Percentiles rank a stretch among this genome's conserved stretches.
Conservation (phyloP, 2,113 vertebrate species). For the Apodemus speciosus region DNA sequence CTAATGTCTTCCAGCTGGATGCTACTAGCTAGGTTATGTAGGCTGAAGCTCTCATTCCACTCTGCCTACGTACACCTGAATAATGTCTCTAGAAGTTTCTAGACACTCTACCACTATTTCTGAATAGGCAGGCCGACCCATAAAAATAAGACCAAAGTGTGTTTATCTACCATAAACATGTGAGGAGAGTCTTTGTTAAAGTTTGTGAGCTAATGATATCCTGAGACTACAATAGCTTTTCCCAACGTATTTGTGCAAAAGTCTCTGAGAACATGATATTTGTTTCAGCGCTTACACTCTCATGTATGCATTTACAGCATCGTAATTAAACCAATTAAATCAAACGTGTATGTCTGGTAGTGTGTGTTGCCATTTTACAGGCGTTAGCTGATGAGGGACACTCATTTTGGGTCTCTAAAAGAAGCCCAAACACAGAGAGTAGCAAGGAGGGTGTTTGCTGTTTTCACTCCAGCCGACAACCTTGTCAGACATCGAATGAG, state of each 20-base stretch:
- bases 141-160: background rate
- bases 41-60: background rate
- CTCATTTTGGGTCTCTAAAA: background rate
- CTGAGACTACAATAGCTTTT: background rate
- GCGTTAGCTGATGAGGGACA: background rate
- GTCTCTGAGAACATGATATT: background rate
- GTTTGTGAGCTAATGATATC: background rate
- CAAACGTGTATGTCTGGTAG: background rate
- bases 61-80: background rate
- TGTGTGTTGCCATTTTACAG: background rate
- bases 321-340: background rate
- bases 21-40: background rate
- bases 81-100: background rate
- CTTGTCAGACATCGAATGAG: constrained; percentile 13
- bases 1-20: background rate
- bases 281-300: background rate
- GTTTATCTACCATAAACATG: background rate
- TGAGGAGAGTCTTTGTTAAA: background rate
- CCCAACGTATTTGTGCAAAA: background rate
- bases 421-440: background rate
- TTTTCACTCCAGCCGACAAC: background rate
- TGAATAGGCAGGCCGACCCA: background rate
- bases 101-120: background rate
- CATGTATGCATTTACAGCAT: background rate
- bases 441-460: background rate